A percentile compares a stretch with the other conserved stretches of the same genome.
These are phyloP conservation scores for Volucella bombylans DNA, from an alignment of 2,888 invertebrate species.

Conservation along the genomic window DNA sequence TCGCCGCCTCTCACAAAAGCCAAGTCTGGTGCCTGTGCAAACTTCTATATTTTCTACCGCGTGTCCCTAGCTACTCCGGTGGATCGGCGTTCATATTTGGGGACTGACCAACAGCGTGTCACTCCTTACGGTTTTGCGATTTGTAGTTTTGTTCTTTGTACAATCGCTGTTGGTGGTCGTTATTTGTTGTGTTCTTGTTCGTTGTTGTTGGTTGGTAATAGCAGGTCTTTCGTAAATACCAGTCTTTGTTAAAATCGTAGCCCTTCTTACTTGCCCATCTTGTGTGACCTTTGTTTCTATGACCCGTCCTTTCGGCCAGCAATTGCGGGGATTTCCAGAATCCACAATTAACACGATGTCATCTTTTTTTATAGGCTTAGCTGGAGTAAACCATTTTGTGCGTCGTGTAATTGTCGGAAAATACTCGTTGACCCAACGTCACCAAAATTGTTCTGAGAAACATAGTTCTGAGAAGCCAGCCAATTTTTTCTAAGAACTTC, in stretches of 20 bases:
- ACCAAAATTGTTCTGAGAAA: slow-evolving; percentile 56
- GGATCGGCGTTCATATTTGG: no score
- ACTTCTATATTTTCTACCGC: no score
- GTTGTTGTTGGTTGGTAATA: no score
- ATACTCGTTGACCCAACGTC: slow-evolving; percentile 54
- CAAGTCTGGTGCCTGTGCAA: no score
- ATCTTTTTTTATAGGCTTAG: slow-evolving; percentile 46
- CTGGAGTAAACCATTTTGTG: slow-evolving; percentile 61
- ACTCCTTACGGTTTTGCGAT: no score
- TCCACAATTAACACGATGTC: slow-evolving; percentile 64
- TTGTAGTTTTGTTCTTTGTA: no score
- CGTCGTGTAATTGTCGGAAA: slow-evolving; percentile 57
- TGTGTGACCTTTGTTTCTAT: background rate
- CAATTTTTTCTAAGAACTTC: slow-evolving; percentile 26
- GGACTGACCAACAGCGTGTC: no score
- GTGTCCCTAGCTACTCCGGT: no score
- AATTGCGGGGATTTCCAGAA: slow-evolving; percentile 41
- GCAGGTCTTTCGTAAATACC: slow-evolving; percentile 50
- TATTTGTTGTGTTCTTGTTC: no score
- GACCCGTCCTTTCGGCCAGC: slow-evolving; percentile 59
- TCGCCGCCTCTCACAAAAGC: no score
- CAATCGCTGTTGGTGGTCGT: no score
- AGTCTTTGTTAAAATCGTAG: slow-evolving; percentile 24
- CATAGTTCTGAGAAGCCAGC: slow-evolving; percentile 51
- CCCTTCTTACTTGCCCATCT: slow-evolving; percentile 50